Base-by-base conservation (phyloP, 2,797 vertebrate species). In the Todus mexicanus region DNA sequence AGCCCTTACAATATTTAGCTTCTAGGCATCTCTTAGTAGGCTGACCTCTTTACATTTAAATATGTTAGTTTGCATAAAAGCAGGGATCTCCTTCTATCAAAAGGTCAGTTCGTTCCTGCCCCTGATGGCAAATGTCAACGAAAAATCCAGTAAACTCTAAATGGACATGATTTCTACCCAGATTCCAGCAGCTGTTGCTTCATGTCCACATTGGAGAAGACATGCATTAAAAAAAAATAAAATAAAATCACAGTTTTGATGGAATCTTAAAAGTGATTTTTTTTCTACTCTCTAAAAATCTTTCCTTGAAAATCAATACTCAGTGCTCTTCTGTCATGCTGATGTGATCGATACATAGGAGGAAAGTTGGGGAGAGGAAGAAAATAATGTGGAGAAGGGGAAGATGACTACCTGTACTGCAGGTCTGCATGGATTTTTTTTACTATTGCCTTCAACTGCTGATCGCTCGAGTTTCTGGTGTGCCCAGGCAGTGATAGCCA, bases 31-130 rank as follows among this genome's bases (percentile, higher is more conserved):
- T 94, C 23, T 86, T 86, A 45, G 37, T 81, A 53, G 29, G 33
- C 33, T 94, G 74, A 82, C 31, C 50, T 94, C 69, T 80, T 95
- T 95, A 68, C 48, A 88, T 86, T 87, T 93, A 91, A 94, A 86
- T 80, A 87, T 87, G 29, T 10, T 70, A 75, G 61, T 77, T 76
- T 86, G 38, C 70, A 80, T 89, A 90, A 69, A 90, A 85, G 10
- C 53, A 77, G 37, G 43, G 15, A 79, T 19, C 12, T 75, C 15
- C 33, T 74, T 69, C 73, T 89, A 54, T 87, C 56, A 38, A 63
- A 61, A 85, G 27, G 73, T 84, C 76, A 91, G 37, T 25, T 76
- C 63, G 10, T 26, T 82, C 40, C 33, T 76, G 42, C 15, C 53
- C 38, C 43, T 68, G 33, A 83, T 81, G 59, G 63, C 54, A 95